These are phyloP conservation scores for Brienomyrus brachyistius DNA, from an alignment of 2,113 vertebrate species.

Conservation along the genomic window DNA sequence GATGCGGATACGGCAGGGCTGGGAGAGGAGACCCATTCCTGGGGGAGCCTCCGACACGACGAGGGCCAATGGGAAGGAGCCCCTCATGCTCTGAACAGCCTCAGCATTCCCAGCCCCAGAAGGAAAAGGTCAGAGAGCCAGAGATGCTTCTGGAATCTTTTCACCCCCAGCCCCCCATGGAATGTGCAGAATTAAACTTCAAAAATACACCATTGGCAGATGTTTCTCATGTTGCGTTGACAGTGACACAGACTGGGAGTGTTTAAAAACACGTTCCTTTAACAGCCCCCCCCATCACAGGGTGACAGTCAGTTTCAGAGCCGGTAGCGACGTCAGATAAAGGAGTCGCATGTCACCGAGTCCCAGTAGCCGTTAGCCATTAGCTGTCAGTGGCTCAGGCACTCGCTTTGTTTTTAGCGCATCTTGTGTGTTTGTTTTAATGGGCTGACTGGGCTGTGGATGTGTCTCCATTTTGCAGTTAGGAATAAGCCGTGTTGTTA, in stretches of 20 bases:
- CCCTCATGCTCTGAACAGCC: conserved; percentile 9
- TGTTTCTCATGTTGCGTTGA: not conserved
- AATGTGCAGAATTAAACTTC: not conserved
- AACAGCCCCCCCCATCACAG: not conserved
- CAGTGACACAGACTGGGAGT: not conserved
- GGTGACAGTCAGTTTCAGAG: not conserved
- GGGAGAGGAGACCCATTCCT: conserved; percentile 59
- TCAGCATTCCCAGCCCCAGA: not conserved
- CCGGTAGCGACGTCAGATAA: not conserved
- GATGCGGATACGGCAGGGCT: conserved; percentile 75
- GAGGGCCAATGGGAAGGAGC: not conserved
- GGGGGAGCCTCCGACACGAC: not conserved
- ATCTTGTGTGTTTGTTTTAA: not conserved
- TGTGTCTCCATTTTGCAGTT: not conserved
- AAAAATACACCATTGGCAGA: not conserved
- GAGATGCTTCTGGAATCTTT: not conserved
- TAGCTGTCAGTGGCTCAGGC: not conserved
- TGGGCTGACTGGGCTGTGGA: not conserved
- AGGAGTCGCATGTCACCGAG: not conserved
- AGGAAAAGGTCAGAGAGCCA: not conserved
- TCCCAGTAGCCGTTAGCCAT: not conserved
- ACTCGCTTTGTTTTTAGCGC: not conserved
- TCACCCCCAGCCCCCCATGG: not conserved
- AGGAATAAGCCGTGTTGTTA: not conserved
- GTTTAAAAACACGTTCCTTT: not conserved